Evolutionary conservation across 2,113 vertebrate genomes (phyloP).

Genomic region (Syngnathus typhle): DNA sequence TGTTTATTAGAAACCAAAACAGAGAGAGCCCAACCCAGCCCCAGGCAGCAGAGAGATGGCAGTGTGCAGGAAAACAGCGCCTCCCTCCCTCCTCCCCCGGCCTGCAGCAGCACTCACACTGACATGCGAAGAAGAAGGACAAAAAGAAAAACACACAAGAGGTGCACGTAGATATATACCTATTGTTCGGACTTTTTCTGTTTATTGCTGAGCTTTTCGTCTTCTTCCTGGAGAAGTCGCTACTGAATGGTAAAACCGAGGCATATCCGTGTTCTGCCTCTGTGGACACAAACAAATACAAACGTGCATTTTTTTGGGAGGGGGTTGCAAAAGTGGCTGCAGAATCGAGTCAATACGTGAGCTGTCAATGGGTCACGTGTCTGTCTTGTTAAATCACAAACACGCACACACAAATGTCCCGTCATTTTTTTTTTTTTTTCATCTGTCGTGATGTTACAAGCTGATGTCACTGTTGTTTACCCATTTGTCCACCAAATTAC

Average conservation of each 20-base stretch:
- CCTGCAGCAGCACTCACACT: not conserved
- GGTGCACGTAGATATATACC: conserved; percentile 72
- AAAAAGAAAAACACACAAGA: not conserved
- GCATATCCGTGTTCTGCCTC: conserved; percentile 98
- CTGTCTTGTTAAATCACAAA: not conserved
- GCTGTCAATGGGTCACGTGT: not conserved
- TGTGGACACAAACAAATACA: conserved; percentile 65
- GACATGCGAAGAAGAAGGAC: not conserved
- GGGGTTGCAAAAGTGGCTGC: conserved; percentile 1
- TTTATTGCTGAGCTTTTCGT: conserved; percentile 84
- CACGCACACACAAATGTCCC: not conserved
- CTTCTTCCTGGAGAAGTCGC: conserved; percentile 92
- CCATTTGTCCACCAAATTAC: conserved; percentile 14
- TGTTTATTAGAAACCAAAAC: conserved; percentile 79
- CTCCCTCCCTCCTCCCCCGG: not conserved
- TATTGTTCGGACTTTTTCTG: conserved; percentile 90
- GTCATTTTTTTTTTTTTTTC: not conserved
- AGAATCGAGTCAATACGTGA: not conserved
- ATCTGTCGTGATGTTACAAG: conserved; percentile 15
- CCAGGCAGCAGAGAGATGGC: conserved; percentile 71
- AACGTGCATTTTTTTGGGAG: conserved; percentile 23
- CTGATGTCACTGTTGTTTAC: conserved; percentile 40
- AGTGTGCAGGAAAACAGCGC: conserved; percentile 56
- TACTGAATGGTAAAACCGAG: conserved; percentile 90
- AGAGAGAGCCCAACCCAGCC: conserved; percentile 71